Conservation (phyloP, 2,797 vertebrate genomes). For the Botia almorhae region DNA sequence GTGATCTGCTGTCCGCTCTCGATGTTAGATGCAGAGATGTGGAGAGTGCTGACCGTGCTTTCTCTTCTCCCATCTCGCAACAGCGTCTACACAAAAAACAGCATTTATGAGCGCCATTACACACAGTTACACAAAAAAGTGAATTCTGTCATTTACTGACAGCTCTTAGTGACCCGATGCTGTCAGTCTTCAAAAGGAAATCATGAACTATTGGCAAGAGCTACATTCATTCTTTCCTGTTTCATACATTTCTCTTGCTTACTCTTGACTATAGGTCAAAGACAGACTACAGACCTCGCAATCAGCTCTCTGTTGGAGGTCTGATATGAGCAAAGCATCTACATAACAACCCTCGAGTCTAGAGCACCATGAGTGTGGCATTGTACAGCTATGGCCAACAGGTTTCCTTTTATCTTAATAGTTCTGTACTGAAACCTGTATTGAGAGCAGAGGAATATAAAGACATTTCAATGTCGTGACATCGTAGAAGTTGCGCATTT, state of each 20-base stretch:
- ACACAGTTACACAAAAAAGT: too few species aligned
- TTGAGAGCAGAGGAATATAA: not conserved
- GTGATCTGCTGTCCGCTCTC: constrained; percentile 88
- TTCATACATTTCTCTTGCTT: not conserved
- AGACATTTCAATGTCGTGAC: not conserved
- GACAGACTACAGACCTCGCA: not conserved
- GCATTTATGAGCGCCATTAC: too few species aligned
- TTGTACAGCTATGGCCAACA: not conserved
- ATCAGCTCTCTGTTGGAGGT: not conserved
- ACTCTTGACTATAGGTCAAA: not conserved
- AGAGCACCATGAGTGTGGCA: not conserved
- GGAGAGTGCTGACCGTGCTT: constrained; percentile 88
- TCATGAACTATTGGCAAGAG: too few species aligned
- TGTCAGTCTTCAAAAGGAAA: too few species aligned
- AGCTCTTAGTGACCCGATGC: too few species aligned
- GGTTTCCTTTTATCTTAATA: not conserved
- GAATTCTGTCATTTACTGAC: too few species aligned
- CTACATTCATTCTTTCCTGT: not conserved
- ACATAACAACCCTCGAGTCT: not conserved
- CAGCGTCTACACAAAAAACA: constrained; percentile 73
- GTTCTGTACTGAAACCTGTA: not conserved
- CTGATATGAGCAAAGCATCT: not conserved
- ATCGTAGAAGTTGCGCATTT: not conserved
- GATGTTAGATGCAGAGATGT: constrained; percentile 83
- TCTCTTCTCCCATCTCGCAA: constrained; percentile 85